A percentile compares a stretch with the other conserved stretches of the same genome.
These are phyloP conservation scores for Seira musarum DNA, from an alignment of 2,888 invertebrate genomes.

Conservation along the genomic window DNA sequence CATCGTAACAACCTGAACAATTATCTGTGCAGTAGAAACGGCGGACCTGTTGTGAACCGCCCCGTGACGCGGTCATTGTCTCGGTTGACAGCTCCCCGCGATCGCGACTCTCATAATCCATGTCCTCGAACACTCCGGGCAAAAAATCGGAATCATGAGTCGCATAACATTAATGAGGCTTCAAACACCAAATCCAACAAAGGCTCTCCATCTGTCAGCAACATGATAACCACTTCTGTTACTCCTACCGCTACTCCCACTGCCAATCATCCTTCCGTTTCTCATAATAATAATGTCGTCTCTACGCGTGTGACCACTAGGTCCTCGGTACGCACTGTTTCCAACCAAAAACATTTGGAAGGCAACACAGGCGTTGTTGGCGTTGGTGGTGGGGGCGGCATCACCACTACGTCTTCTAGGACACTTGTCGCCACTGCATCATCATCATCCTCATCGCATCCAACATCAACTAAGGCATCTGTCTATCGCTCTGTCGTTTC, in stretches of 20 bases:
- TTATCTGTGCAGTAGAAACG: constrained; percentile 68
- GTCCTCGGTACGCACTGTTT: constrained; percentile 54
- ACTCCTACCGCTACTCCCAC: constrained; percentile 19
- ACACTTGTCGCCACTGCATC: constrained; percentile 42
- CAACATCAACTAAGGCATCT: constrained; percentile 63
- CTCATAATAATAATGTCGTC: constrained; percentile 47
- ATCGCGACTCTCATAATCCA: constrained; percentile 64
- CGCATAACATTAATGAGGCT: constrained; percentile 35
- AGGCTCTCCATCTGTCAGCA: constrained; percentile 32
- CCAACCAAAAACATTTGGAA: constrained; percentile 48
- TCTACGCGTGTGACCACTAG: constrained; percentile 50
- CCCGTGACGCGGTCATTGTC: constrained; percentile 69
- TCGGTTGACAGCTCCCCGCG: constrained; percentile 66
- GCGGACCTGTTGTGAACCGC: constrained; percentile 62
- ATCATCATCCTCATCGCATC: constrained; percentile 42
- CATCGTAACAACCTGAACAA: constrained; percentile 64
- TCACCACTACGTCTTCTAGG: constrained; percentile 33
- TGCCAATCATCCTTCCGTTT: constrained; percentile 37
- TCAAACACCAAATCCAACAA: constrained; percentile 35
- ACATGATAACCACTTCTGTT: constrained; percentile 24
- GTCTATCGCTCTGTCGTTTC: constrained; percentile 66
- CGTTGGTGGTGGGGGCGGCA: constrained; percentile 12
- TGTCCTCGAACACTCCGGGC: constrained; percentile 67
- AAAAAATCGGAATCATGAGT: constrained; percentile 63
- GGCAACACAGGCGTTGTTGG: background rate